Evolutionary conservation across 2,797 vertebrate species (phyloP).

Genomic region (Taenioides sp.): DNA sequence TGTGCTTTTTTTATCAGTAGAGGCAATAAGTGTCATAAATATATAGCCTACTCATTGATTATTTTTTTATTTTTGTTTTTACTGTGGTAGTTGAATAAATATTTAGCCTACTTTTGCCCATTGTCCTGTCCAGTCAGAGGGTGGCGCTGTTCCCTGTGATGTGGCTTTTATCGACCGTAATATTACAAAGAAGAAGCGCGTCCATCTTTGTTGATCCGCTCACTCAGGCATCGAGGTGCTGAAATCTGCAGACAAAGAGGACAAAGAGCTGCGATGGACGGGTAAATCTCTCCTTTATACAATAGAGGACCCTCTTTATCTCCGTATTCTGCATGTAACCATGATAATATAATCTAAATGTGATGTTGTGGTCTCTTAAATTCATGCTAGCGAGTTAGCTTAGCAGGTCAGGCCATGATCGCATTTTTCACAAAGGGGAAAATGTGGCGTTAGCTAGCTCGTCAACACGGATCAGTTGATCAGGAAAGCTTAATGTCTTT

Average conservation of each 20-base stretch:
- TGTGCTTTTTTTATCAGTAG: too few relatives aligned
- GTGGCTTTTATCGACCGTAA: background rate
- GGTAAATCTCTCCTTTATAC: slow-evolving; percentile 40
- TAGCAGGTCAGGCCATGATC: slow-evolving; percentile 22
- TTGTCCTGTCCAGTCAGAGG: background rate
- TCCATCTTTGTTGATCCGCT: slow-evolving; percentile 59
- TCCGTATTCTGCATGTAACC: background rate
- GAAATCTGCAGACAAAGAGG: slow-evolving; percentile 50
- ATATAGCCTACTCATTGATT: too few relatives aligned
- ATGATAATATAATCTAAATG: background rate
- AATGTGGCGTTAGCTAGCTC: slow-evolving; percentile 28
- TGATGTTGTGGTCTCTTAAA: background rate
- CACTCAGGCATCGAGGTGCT: slow-evolving; percentile 27
- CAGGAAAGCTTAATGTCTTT: background rate
- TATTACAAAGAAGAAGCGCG: slow-evolving; percentile 41
- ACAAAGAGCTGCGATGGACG: slow-evolving; percentile 75
- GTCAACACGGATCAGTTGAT: background rate
- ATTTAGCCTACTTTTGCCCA: background rate
- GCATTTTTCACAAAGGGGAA: slow-evolving; percentile 4
- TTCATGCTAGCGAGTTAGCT: slow-evolving; percentile 24
- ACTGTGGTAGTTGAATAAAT: too few relatives aligned
- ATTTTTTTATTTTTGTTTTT: too few relatives aligned
- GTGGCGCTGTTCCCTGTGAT: slow-evolving; percentile 13
- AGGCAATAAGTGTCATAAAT: too few relatives aligned
- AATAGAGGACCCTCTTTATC: accelerated